Conservation (phyloP, 1,140 invertebrate genomes). For the Pachypeltis micranthus region DNA sequence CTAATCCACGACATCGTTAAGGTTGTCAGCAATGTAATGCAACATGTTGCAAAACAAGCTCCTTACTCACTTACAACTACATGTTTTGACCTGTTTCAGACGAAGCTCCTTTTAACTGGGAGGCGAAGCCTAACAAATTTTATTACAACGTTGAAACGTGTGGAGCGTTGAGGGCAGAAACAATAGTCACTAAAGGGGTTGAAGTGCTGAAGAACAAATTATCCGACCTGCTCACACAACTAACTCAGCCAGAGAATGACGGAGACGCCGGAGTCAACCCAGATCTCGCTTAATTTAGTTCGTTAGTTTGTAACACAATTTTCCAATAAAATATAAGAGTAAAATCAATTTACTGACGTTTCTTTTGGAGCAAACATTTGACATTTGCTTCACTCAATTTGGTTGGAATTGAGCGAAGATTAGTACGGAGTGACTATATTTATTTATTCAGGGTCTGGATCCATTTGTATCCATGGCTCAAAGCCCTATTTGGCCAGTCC, state of each 20-base stretch:
- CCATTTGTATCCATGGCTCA: too few relatives aligned
- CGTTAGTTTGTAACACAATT: too few relatives aligned
- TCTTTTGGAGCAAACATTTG: too few relatives aligned
- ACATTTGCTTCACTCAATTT: too few relatives aligned
- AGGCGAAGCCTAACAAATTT: conserved; percentile 93
- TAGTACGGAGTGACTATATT: too few relatives aligned
- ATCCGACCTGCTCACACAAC: conserved; percentile 84
- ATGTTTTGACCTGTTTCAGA: conserved; percentile 42
- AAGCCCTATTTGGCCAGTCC: too few relatives aligned
- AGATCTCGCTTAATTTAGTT: background rate
- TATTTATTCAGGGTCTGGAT: too few relatives aligned
- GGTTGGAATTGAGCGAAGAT: too few relatives aligned
- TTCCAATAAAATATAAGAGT: too few relatives aligned
- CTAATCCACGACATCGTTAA: too few relatives aligned
- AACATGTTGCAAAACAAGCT: background rate
- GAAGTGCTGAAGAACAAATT: conserved; percentile 90
- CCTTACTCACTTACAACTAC: background rate
- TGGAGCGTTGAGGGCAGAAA: conserved; percentile 89
- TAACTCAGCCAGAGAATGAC: conserved; percentile 46
- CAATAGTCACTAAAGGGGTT: conserved; percentile 91
- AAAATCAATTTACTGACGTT: too few relatives aligned
- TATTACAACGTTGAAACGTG: conserved; percentile 94
- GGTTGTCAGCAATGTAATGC: too few relatives aligned
- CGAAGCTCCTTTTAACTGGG: conserved; percentile 86
- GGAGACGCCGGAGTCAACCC: background rate